Evolutionary conservation across 2,797 vertebrate genomes (phyloP).

Genomic region (Melanotaenia trifasciata): DNA sequence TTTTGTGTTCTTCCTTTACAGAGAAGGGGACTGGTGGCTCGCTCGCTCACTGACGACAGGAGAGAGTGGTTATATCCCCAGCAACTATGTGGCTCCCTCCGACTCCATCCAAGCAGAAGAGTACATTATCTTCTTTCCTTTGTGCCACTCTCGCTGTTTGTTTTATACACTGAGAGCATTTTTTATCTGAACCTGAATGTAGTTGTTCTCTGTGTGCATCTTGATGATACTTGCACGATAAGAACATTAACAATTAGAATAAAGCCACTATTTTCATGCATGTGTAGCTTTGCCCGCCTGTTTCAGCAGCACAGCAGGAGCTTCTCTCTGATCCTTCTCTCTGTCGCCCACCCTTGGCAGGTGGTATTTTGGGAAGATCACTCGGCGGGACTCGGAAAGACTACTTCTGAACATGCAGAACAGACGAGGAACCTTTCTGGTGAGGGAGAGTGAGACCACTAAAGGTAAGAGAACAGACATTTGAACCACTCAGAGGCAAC

Average conservation of each 20-base stretch:
- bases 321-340: slow-evolving; percentile 59
- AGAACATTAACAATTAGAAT: slow-evolving; percentile 10
- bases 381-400: slow-evolving; percentile 93
- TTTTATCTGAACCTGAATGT: slow-evolving; percentile 14
- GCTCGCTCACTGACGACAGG: slow-evolving; percentile 95
- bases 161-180: slow-evolving; percentile 1
- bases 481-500: slow-evolving; percentile 19
- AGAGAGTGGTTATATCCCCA: slow-evolving; percentile 97
- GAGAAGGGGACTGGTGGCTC: slow-evolving; percentile 99
- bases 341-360: slow-evolving; percentile 79
- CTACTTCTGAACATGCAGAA: slow-evolving; percentile 92
- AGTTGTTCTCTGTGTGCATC: neutral
- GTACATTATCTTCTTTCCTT: slow-evolving; percentile 74
- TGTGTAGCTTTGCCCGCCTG: slow-evolving; percentile 25
- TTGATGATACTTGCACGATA: slow-evolving; percentile 8
- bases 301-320: slow-evolving; percentile 37
- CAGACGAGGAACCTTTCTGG: slow-evolving; percentile 93
- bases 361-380: slow-evolving; percentile 99
- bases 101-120: slow-evolving; percentile 99
- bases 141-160: slow-evolving; percentile 23
- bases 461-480: slow-evolving; percentile 86
- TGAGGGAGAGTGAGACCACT: slow-evolving; percentile 96
- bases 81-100: slow-evolving; percentile 98
- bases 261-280: neutral
- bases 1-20: slow-evolving; percentile 89